These are phyloP conservation scores for Podiceps cristatus DNA, from an alignment of 2,113 vertebrate species.

Conservation along the genomic window DNA sequence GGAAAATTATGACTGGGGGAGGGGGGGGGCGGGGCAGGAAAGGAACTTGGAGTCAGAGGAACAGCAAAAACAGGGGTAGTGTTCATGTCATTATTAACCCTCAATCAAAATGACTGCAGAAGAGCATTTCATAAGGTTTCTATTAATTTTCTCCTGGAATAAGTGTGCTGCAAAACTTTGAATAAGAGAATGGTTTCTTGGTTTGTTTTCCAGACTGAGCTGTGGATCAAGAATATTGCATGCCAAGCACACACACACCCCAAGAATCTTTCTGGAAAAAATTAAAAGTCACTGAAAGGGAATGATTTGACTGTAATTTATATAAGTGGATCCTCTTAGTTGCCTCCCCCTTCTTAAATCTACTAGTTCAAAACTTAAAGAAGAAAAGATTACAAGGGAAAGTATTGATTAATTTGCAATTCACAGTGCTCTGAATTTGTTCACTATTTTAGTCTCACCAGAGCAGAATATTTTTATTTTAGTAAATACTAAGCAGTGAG, in stretches of 20 bases:
- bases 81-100: no score
- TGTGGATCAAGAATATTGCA: not conserved
- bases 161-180: not conserved
- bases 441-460: not conserved
- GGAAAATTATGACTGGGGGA: not conserved
- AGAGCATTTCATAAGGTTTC: no score
- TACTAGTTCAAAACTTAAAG: not conserved
- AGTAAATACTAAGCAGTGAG: not conserved
- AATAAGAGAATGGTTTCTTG: not conserved
- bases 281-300: not conserved
- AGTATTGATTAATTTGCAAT: not conserved
- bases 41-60: not conserved
- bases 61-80: not conserved
- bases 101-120: no score
- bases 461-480: not conserved
- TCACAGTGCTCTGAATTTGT: not conserved
- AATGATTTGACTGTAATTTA: not conserved
- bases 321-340: not conserved
- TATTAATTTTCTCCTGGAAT: no score
- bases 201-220: not conserved
- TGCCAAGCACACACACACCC: not conserved
- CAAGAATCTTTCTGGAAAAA: not conserved
- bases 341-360: not conserved
- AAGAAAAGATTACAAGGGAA: not conserved
- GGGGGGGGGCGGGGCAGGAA: no score